phyloP scores from a whole-genome alignment of 2,797 vertebrate species.

The Notoglanidium macrostoma region DNA sequence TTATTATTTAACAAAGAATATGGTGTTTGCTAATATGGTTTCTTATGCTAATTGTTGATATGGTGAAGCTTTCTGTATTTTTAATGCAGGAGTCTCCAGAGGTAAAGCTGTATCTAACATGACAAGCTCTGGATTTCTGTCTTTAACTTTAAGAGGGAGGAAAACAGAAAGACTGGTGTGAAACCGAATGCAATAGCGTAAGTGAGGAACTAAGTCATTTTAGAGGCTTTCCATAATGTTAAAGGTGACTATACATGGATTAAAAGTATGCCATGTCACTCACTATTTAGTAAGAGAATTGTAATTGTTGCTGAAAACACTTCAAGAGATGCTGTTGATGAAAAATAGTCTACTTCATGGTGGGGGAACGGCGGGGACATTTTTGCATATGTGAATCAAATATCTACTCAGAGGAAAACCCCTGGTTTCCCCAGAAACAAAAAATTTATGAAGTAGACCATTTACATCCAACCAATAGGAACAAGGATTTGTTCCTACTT shows the following conservation, averaged over 20 bases:
- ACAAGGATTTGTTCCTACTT: neutral
- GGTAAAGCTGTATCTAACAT: neutral
- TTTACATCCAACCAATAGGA: neutral
- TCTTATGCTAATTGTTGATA: neutral
- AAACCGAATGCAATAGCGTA: neutral
- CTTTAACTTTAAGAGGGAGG: neutral
- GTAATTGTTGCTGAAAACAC: neutral
- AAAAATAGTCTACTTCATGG: neutral
- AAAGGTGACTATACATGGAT: neutral
- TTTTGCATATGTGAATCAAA: neutral
- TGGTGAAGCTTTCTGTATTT: neutral
- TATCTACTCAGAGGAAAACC: constrained; percentile 15
- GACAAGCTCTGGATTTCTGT: neutral
- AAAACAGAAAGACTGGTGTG: neutral
- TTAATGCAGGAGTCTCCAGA: neutral
- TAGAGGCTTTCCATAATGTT: neutral
- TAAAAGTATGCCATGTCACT: neutral
- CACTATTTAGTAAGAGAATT: neutral
- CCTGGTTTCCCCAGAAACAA: constrained; percentile 1
- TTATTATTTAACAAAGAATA: no score
- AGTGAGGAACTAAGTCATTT: neutral
- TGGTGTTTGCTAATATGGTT: no score
- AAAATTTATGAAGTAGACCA: neutral
- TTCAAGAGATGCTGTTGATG: neutral
- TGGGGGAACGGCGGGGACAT: neutral